These are phyloP conservation scores for Euthynnus affinis DNA, from an alignment of 2,797 vertebrate species.

Conservation along the genomic window DNA sequence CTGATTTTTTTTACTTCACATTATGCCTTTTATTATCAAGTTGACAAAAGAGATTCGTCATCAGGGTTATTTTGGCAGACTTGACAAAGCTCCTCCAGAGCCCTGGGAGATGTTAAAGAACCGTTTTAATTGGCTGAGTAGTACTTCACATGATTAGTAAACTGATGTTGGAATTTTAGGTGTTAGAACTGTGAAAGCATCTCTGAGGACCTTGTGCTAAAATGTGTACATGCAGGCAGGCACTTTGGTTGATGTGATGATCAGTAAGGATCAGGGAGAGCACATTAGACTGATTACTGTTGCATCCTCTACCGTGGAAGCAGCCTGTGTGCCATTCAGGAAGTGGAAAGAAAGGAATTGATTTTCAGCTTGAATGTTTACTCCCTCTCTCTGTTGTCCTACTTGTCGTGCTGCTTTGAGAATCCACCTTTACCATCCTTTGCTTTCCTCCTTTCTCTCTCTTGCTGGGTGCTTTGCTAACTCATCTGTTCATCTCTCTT, in stretches of 20 bases:
- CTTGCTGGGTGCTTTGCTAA: conserved; percentile 44
- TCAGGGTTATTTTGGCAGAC: neutral
- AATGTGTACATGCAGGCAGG: neutral
- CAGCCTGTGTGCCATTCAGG: conserved; percentile 7
- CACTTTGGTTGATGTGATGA: conserved; percentile 32
- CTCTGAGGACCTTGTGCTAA: neutral
- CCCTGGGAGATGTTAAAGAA: neutral
- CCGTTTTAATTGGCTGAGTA: neutral
- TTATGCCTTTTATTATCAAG: no score
- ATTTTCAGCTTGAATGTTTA: neutral
- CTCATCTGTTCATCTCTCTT: conserved; percentile 41
- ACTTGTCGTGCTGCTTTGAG: conserved; percentile 8
- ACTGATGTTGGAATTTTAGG: neutral
- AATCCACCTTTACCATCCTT: neutral
- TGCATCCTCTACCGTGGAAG: conserved; percentile 29
- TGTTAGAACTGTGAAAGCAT: neutral
- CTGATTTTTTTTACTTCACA: no score
- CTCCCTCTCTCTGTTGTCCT: neutral
- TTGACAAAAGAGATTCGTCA: neutral
- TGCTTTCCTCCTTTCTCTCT: neutral
- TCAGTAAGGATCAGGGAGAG: conserved; percentile 11
- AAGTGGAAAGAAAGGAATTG: neutral
- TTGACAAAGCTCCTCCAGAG: neutral
- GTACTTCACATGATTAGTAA: neutral
- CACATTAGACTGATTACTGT: conserved; percentile 31